Evolutionary conservation across 53 echinoderm and acorn worm species (phyloP).

Genomic region (Apostichopus leukothele): DNA sequence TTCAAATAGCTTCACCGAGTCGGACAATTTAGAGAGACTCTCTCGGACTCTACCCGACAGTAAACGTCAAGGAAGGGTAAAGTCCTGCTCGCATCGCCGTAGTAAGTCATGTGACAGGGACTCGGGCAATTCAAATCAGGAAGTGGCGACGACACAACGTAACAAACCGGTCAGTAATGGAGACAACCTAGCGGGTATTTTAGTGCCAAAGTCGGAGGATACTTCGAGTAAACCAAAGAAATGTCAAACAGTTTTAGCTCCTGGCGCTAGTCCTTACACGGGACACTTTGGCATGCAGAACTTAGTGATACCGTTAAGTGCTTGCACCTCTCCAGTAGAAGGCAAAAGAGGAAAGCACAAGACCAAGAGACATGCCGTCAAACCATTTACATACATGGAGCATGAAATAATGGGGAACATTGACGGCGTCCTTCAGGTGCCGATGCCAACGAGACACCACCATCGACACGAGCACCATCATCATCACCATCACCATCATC

Average conservation of each 20-base stretch:
- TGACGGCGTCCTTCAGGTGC: constrained; percentile 56
- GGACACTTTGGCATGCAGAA: constrained; percentile 35
- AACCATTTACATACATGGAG: constrained; percentile 88
- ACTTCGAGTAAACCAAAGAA: constrained; percentile 13
- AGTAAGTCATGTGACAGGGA: constrained; percentile 41
- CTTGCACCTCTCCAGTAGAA: constrained; percentile 29
- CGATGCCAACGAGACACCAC: constrained; percentile 61
- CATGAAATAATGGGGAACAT: constrained; percentile 72
- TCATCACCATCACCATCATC: constrained; percentile 90
- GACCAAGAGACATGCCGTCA: constrained; percentile 58
- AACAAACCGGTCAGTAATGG: background rate
- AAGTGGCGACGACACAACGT: constrained; percentile 6
- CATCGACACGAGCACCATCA: constrained; percentile 95
- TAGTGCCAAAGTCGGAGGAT: constrained; percentile 39
- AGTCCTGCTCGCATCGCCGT: constrained; percentile 40
- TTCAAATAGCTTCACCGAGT: constrained; percentile 55
- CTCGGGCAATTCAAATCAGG: constrained; percentile 23
- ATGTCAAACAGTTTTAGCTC: constrained; percentile 46
- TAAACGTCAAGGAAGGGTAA: constrained; percentile 37
- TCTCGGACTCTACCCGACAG: constrained; percentile 43
- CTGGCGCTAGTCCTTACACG: constrained; percentile 22
- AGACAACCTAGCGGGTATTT: background rate
- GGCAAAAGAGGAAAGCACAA: constrained; percentile 13
- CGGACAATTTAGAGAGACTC: constrained; percentile 41
- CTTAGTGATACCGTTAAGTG: constrained; percentile 37